These are phyloP conservation scores for Catocala sponsa DNA, from an alignment of 2,888 invertebrate species.

Conservation along the genomic window DNA sequence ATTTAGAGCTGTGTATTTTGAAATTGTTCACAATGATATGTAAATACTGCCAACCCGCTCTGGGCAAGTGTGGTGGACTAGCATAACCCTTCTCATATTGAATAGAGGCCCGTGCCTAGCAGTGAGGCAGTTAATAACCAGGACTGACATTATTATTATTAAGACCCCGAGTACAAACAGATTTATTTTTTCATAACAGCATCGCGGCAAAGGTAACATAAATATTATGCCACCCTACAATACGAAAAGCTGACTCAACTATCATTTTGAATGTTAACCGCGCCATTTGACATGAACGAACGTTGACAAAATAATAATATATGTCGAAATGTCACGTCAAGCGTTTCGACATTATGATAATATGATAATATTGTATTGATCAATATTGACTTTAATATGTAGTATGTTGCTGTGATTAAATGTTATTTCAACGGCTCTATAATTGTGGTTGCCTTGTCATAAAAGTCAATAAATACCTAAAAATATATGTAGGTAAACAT, in stretches of 20 bases:
- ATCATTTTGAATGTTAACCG: conserved; percentile 42
- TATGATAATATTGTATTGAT: conserved; percentile 22
- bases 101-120: no score
- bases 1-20: not conserved
- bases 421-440: no score
- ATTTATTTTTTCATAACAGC: not conserved
- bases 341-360: conserved; percentile 22
- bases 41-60: no score
- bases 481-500: not conserved
- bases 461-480: not conserved
- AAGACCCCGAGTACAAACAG: no score
- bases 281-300: conserved; percentile 36
- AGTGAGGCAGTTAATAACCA: no score
- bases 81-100: no score
- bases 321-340: conserved; percentile 23
- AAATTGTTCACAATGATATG: not conserved
- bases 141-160: no score
- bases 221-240: conserved; percentile 21
- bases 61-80: no score
- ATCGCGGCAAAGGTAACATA: conserved; percentile 1
- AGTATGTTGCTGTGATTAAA: not conserved
- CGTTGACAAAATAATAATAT: conserved; percentile 31
- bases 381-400: not conserved
- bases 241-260: conserved; percentile 31
- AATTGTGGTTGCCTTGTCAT: no score